Base-by-base conservation (phyloP, 2,888 invertebrate species). In the Drosophila nr. perissopoda region DNA sequence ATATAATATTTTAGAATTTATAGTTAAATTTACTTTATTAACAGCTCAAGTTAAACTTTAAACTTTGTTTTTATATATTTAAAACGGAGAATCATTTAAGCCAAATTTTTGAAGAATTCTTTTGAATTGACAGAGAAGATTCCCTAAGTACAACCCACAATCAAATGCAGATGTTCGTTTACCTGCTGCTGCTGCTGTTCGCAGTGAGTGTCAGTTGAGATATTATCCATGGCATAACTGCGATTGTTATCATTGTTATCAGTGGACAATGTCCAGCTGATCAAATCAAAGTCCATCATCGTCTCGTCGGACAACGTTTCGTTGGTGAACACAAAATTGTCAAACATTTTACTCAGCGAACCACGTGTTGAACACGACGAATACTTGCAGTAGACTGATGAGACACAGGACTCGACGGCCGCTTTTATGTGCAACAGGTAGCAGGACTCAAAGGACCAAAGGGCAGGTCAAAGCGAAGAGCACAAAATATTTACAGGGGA, bases 201-300 rank as follows among this genome's bases (percentile, higher is more conserved):
- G 16, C 34, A 69, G 29, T 40, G 61, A 18, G 54, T 54, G 25
- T 69, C 42, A 49, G 33, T 27, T 25, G 68, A 36, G 4, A 72
- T 51, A 31, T 60, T 75, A 75, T 88, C 83, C 70, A 76, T 76
- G 18, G 42, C 59, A 25, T 48, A 63, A 16, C 49, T 63, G 21
- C 46, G 52, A 10, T 7, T 36, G 13, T n/a, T 29, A 10, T 53
- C 8, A 21, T 0, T 54, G 49, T 31, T 4, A 10, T 33, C 33
- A 4, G 33, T 16, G 33, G 69, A 38, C 62, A 61, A 56, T n/a
- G 80, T 21, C 91, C 88, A 89, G 29, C 71, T 76, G 48, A 83
- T 82, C 61, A 85, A 53, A 70, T 89, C 89, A 36, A 90, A 82
- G 61, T 91, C 92, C 83, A 91, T 91, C 0, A 91, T 91, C 0